Evolutionary conservation across 2,888 invertebrate species (phyloP), one percentile per base, ranked within the genome.

Genomic region (Flexamia atlantica): DNA sequence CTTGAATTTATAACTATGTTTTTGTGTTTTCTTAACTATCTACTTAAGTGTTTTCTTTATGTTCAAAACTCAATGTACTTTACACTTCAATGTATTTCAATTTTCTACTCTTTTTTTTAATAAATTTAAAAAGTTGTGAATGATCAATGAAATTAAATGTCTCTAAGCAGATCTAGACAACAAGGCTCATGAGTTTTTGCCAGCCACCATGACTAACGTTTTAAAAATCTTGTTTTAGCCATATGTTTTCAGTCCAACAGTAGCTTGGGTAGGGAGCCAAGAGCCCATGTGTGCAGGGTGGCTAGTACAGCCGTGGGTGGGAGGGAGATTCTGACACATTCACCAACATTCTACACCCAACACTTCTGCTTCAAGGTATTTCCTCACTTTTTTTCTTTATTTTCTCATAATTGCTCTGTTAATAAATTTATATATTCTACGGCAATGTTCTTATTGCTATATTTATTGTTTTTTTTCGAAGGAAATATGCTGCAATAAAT

Each of bases 321-420:
- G 17, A 53, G 12, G n/a, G 57, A 1, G 23, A 25, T 74, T 79
- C 79, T 79, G 79, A 79, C 79, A 79, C 79, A 79, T 79, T 79
- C 79, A 57, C 79, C 57, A 57, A 53, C 57, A 79, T 79, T 14
- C 57, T 14, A 30, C 79, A 53, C 20, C 20, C 4, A 5, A 32
- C 57, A 36, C 46, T 76, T 28, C 79, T 25, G 28, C 57, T 32
- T 36, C 23, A 50, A 79, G 79, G 79, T 79, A 79, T 57, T 57
- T 50, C n/a, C 50, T 50, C 46, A 46, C 32, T 50, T 50, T 28
- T 50, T 76, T 42, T 20, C 20, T 60, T 60, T 60, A 17, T 23
- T 28, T 23, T 28, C 23, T 4, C 36, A 36, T 46, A 2, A 17
- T 12, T 17, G 3, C 46, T 46, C 46, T 17, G 2, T 46, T 46